Conservation (phyloP, 35 echinoderm and acorn worm species). For the Hemicentrotus pulcherrimus region DNA sequence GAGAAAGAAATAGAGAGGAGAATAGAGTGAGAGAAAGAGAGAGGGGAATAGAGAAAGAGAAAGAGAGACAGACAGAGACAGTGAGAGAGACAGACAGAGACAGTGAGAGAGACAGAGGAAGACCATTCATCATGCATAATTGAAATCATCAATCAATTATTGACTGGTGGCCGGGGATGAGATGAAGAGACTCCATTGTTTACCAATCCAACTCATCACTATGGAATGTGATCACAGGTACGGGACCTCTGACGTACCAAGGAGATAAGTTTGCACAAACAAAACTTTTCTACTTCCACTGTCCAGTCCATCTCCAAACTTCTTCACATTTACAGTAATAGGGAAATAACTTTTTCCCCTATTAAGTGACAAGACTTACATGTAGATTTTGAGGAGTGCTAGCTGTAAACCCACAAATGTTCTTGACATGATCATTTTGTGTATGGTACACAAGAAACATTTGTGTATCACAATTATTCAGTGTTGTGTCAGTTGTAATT, state of each 20-base stretch:
- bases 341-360: no score
- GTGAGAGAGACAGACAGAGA: neutral
- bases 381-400: no score
- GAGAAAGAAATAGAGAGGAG: no score
- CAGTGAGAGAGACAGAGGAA: neutral
- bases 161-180: neutral
- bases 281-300: neutral
- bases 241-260: neutral
- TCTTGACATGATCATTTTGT: no score
- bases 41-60: neutral
- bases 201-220: neutral
- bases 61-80: neutral
- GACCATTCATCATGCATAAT: neutral
- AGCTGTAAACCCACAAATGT: no score
- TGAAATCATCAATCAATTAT: neutral
- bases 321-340: no score
- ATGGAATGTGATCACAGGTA: neutral
- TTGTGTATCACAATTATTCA: no score
- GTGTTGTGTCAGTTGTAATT: no score
- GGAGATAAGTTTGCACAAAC: neutral
- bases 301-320: neutral
- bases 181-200: neutral
- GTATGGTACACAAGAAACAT: no score
- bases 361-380: no score
- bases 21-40: no score